Evolutionary conservation across 2,888 invertebrate species (phyloP), one percentile per base, ranked within the genome.

Genomic region (Bedellia somnulentella): DNA sequence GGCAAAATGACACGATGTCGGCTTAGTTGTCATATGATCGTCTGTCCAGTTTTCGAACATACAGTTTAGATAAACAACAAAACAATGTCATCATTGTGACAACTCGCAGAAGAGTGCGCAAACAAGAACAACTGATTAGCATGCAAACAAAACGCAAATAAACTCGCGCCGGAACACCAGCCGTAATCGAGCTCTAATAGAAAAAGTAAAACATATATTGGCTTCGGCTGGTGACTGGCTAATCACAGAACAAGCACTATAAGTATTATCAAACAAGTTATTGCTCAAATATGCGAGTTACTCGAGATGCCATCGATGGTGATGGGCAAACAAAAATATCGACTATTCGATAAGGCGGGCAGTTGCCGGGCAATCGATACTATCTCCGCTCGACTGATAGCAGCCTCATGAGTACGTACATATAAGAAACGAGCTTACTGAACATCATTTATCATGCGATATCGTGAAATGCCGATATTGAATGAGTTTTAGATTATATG

Each of bases 221-320:
- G 62, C 54, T 57, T 51, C 17, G 12, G 46, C 55, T 51, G 52
- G 53, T 45, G 45, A 49, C n/a, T 47, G 47, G 52, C 52, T 67
- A 64, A 67, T 67, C 60, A 56, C 49, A 62, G 46, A 49, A 49
- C 57, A 57, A 63, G 59, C 60, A 58, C 51, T 56, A 58, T 57
- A 52, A 61, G 49, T 50, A 52, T 60, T 64, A 67, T 60, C 66
- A 61, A 60, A 64, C 66, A 63, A 67, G 62, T 63, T 70, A 64
- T 68, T 64, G 63, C 60, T 67, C 61, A 67, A 71, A 71, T 61
- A 70, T 56, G 63, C 60, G 59, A 64, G 61, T 61, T 58, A 64
- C 67, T 64, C 62, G 49, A 64, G 44, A 41, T 48, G 50, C 51
- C 63, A 67, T 62, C 66, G 70, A 70, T 64, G 68, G 59, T 49